Percentiles rank a stretch among this genome's conserved stretches.
These are phyloP conservation scores for Oreotrochilus melanogaster DNA, from an alignment of 2,113 vertebrate species.

Conservation along the genomic window DNA sequence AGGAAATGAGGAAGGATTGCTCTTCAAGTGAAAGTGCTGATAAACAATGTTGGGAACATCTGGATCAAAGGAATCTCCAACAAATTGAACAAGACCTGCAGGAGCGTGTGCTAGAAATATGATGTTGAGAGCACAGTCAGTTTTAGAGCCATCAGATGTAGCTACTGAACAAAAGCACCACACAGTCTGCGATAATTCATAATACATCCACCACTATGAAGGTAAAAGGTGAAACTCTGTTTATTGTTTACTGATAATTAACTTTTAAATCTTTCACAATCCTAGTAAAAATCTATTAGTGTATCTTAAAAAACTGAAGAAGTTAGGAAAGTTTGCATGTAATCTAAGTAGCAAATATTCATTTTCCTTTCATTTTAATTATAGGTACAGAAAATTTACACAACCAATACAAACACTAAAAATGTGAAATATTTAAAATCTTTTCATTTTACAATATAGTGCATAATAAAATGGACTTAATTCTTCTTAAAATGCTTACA, in stretches of 20 bases:
- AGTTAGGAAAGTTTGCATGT: conserved; percentile 28
- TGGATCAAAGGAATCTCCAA: not conserved
- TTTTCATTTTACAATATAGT: conserved; percentile 69
- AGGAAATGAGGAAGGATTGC: not conserved
- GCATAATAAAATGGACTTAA: conserved; percentile 43
- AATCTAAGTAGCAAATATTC: conserved; percentile 58
- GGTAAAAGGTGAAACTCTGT: not conserved
- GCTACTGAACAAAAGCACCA: not conserved
- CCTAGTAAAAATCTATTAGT: conserved; percentile 34
- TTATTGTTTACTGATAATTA: not conserved
- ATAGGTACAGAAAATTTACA: conserved; percentile 46
- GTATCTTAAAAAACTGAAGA: conserved; percentile 26
- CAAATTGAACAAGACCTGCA: not conserved
- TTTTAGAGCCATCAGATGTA: not conserved
- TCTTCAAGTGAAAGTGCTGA: not conserved
- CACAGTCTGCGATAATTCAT: not conserved
- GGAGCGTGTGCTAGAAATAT: not conserved
- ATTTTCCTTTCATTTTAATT: conserved; percentile 31
- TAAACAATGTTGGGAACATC: not conserved
- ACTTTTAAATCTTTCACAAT: not conserved
- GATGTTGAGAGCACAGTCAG: not conserved
- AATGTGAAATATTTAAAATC: conserved; percentile 61
- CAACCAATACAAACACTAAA: conserved; percentile 56
- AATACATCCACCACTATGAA: not conserved
- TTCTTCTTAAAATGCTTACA: conserved; percentile 61